phyloP scores from a whole-genome alignment of 1,140 invertebrate genomes.

The Delia radicum region DNA sequence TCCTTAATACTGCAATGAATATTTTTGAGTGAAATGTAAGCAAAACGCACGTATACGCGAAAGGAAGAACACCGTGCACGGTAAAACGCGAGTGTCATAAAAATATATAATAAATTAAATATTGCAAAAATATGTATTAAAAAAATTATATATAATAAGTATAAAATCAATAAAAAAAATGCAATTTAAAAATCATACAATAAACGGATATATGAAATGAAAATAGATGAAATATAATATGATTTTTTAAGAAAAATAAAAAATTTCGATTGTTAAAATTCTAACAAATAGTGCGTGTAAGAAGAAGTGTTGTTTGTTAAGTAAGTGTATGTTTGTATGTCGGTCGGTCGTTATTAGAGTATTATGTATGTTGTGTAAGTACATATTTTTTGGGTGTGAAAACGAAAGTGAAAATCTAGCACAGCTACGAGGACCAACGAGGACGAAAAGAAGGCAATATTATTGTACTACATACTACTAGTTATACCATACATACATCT shows the following conservation, averaged over 20 bases:
- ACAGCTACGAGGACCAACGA: conserved; percentile 26
- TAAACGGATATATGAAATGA: neutral
- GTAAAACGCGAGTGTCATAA: conserved; percentile 1
- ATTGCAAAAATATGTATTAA: conserved; percentile 13
- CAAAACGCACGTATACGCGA: conserved; percentile 20
- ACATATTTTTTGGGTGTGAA: conserved; percentile 32
- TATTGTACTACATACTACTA: neutral
- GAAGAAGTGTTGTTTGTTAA: neutral
- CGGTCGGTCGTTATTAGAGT: neutral
- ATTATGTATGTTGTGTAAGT: conserved; percentile 17
- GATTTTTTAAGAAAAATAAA: conserved; percentile 1
- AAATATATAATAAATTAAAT: neutral
- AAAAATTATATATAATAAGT: conserved; percentile 2
- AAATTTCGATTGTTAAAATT: neutral
- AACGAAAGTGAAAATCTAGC: conserved; percentile 33
- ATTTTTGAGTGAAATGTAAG: conserved; percentile 6
- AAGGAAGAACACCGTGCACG: neutral
- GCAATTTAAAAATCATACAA: neutral
- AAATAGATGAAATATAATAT: neutral
- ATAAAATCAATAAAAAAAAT: neutral
- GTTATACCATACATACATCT: too few species aligned
- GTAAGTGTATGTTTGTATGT: neutral
- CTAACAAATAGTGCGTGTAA: conserved; percentile 3
- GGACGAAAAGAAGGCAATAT: neutral
- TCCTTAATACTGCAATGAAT: neutral